Evolutionary conservation across 2,797 vertebrate genomes (phyloP), one percentile per base, ranked within the genome.

Genomic region (Sardinella longiceps): DNA sequence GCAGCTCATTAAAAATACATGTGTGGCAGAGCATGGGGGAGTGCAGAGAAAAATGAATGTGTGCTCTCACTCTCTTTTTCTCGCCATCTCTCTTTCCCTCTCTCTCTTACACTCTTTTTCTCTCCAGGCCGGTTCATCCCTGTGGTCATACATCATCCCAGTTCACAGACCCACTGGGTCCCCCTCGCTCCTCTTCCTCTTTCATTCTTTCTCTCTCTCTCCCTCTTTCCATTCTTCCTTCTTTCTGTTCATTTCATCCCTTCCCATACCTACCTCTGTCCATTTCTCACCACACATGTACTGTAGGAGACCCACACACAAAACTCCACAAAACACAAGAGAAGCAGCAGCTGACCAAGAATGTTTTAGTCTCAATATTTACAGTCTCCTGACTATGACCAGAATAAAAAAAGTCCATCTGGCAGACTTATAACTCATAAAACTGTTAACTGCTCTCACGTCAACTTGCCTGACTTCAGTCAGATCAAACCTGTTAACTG

Each of bases 1-100:
- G 95, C 89, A 95, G 93, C 90, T 99, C 97, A 95, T 95, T 94
- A 94, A 94, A 95, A 93, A 94, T 92, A 91, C 91, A 94, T 92
- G 88, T 92, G 90, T 93, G 93, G 93, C 93, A 93, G 91, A 89
- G 81, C 48, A 80, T 82, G 56, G 23, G 39, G 33, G 66, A 30
- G 88, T 77, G 70, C 70, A 88, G 91, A 90, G 93, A 93, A 92
- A 93, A 94, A 92, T 92, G 91, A 91, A 89, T 45, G 83, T 95
- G 94, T 95, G 96, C 88, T 97, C 96, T 96, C 97, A 89, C 95
- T 91, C 97, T 23, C 70, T 77, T 20, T 77, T 5, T 77, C 0
- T 77, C 15, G n/a, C n/a, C n/a, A n/a, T n/a, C 95, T 91, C 97
- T 23, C 70, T 77, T 20, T 77, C 15, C 43, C 0, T 77, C 15